Base-by-base conservation (phyloP, 2,113 vertebrate genomes). In the Nibea coibor region DNA sequence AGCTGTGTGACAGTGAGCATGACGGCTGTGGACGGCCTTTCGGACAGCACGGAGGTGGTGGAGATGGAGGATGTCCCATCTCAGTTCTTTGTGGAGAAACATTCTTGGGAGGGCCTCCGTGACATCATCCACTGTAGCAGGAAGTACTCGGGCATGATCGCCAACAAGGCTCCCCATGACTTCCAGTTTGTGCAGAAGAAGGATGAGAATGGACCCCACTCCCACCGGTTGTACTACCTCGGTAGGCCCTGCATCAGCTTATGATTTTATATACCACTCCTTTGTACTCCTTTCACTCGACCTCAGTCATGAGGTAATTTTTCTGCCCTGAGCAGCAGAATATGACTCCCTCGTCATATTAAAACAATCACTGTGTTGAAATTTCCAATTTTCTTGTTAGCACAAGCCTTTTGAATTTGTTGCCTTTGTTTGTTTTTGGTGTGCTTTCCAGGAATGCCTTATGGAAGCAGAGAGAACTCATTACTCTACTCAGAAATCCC, bases 401-500 rank as follows among this genome's bases (percentile, higher is more conserved):
- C 24, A 47, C 22, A 19, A 39, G 14, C 10, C 10, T 54, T 48
- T 50, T 65, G 14, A 77, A 26, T 26, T 26, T 19, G 35, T 19
- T 48, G 24, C 19, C 8, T 56, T 22, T 51, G 3, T 20, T 45
- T 71, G 1, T 85, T 77, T 65, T 54, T n/a, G 47, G 0, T 83
- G 7, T 65, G 15, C 70, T 54, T 54, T 0, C 35, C 5, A 98
- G 98, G 97, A 87, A 99, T 99, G 98, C 97, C 97, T 19, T 99
- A 98, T 0, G 98, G 98, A 71, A 99, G 98, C 95, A 94, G 98
- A 80, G 98, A 99, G 90, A 99, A 98, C 91, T 99, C 98, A 16
- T 95, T 99, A 72, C 96, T 99, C 75, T 99, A 98, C 92, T 99
- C 97, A 0, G 98, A 99, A 95, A 98, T 99, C 83, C 98, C 98